These are phyloP conservation scores for Lottia gigantea DNA, from an alignment of 2,888 invertebrate genomes.

Conservation along the genomic window DNA sequence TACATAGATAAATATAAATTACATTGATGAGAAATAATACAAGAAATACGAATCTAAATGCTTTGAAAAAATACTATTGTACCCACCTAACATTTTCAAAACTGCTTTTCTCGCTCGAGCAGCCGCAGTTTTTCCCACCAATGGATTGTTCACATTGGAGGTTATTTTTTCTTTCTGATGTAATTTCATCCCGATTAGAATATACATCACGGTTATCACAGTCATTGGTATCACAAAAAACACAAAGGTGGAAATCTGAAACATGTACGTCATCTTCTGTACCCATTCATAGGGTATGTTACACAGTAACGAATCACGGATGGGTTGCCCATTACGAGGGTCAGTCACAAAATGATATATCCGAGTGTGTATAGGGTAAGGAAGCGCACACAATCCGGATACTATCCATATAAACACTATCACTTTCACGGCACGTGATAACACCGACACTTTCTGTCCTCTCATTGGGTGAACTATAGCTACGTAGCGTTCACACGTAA, in stretches of 20 bases:
- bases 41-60: too few species aligned
- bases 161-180: conserved; percentile 34
- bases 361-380: conserved; percentile 61
- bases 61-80: too few species aligned
- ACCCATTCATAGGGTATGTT: conserved; percentile 50
- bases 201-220: conserved; percentile 81
- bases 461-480: conserved; percentile 91
- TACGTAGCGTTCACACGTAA: conserved; percentile 87
- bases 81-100: conserved; percentile 59
- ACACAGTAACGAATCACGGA: conserved; percentile 55
- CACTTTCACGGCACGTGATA: conserved; percentile 82
- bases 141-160: conserved; percentile 27
- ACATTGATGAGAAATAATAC: too few species aligned
- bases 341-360: conserved; percentile 47
- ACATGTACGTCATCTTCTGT: conserved; percentile 68
- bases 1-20: too few species aligned
- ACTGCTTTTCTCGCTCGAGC: conserved; percentile 49
- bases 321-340: conserved; percentile 35
- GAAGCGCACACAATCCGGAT: conserved; percentile 78
- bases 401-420: conserved; percentile 87
- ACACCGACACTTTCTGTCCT: conserved; percentile 84
- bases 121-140: conserved; percentile 34
- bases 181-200: conserved; percentile 58
- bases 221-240: conserved; percentile 83
- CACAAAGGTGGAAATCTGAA: conserved; percentile 83